A percentile compares a stretch with the other conserved stretches of the same genome.
Evolutionary conservation across 2,797 vertebrate species (phyloP).

Genomic region (Tamandua tetradactyla): DNA sequence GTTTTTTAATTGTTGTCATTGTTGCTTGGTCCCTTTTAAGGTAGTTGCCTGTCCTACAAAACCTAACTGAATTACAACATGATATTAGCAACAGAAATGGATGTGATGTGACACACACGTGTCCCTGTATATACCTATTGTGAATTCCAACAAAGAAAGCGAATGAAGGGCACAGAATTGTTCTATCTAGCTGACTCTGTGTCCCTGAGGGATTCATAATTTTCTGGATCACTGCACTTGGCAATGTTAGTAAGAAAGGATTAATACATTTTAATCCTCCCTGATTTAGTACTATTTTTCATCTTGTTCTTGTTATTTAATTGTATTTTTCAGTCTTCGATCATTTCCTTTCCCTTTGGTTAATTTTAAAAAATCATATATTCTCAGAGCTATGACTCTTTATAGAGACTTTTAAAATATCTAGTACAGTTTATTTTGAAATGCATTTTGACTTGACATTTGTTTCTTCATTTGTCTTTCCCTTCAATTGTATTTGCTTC

Average conservation of each 20-base stretch:
- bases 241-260: constrained; percentile 25
- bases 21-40: neutral
- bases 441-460: neutral
- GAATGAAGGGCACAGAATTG: neutral
- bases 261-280: constrained; percentile 60
- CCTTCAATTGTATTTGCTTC: neutral
- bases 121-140: neutral
- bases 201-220: constrained; percentile 23
- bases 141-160: neutral
- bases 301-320: neutral
- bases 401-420: neutral
- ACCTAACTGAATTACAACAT: neutral
- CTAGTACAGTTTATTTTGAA: constrained; percentile 26
- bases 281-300: constrained; percentile 52
- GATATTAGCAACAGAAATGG: neutral
- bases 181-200: neutral
- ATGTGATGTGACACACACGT: neutral
- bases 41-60: neutral
- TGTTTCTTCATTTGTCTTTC: neutral
- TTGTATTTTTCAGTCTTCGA: neutral
- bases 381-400: constrained; percentile 25
- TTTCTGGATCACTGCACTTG: constrained; percentile 40
- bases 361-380: constrained; percentile 11
- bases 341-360: neutral
- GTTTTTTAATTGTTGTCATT: neutral